A percentile compares a stretch with the other conserved stretches of the same genome.
Evolutionary conservation across 2,797 vertebrate species (phyloP).

Genomic region (Sarcoramphus papa): DNA sequence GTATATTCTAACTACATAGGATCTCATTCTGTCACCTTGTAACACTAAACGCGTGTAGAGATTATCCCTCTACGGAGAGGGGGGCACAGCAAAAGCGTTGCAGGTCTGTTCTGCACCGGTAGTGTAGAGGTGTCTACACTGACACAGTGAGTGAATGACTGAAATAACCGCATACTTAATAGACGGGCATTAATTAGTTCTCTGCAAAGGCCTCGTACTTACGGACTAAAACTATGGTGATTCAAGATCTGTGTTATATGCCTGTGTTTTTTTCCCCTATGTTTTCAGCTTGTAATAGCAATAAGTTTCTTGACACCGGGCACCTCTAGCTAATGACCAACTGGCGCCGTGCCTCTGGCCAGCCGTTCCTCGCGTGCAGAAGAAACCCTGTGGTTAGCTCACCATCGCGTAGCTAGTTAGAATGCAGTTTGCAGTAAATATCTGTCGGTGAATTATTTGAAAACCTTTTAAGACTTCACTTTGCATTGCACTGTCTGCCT

Average conservation of each 20-base stretch:
- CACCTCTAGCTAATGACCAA: not conserved
- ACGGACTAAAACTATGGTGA: not conserved
- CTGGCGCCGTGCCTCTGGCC: not conserved
- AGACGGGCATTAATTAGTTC: conserved; percentile 37
- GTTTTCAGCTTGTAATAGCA: conserved; percentile 49
- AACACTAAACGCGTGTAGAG: conserved; percentile 41
- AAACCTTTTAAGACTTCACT: not conserved
- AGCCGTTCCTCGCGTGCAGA: not conserved
- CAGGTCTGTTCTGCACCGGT: not conserved
- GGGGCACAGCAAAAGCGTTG: not conserved
- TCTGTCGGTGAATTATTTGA: not conserved
- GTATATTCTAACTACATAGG: conserved; percentile 11
- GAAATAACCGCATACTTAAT: not conserved
- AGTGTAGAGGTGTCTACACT: not conserved
- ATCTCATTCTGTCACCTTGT: conserved; percentile 36
- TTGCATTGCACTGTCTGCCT: not conserved
- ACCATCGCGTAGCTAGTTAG: not conserved
- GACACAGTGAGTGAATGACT: not conserved
- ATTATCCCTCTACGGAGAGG: not conserved
- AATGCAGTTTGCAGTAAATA: not conserved
- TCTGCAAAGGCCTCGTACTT: conserved; percentile 18
- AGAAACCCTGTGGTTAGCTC: not conserved
- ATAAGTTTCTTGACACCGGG: conserved; percentile 42
- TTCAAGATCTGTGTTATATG: not conserved
- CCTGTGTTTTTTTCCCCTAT: not conserved